A percentile compares a stretch with the other conserved stretches of the same genome.
These are phyloP conservation scores for Drosophila ezoana DNA, from an alignment of 2,888 invertebrate species.

Conservation along the genomic window DNA sequence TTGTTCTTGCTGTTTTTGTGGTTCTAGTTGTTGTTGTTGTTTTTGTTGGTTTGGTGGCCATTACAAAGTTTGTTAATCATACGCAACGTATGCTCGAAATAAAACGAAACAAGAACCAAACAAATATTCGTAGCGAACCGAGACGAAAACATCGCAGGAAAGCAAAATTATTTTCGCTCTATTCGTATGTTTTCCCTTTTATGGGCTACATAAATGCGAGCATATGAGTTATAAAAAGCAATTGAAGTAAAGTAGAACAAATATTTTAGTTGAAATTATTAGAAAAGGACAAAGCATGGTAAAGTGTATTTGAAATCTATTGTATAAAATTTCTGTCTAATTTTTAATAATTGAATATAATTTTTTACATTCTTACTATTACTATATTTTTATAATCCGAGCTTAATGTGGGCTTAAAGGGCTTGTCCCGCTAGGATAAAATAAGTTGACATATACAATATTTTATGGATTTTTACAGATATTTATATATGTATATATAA, in stretches of 20 bases:
- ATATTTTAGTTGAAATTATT: too few relatives aligned
- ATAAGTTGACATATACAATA: too few relatives aligned
- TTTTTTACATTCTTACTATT: too few relatives aligned
- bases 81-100: conserved; percentile 43
- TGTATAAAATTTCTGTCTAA: too few relatives aligned
- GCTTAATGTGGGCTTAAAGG: too few relatives aligned
- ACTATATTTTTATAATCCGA: too few relatives aligned
- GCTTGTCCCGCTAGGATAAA: too few relatives aligned
- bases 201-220: conserved; percentile 1
- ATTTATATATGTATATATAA: too few relatives aligned
- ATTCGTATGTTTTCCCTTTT: conserved; percentile 19
- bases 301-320: too few relatives aligned
- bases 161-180: conserved; percentile 34
- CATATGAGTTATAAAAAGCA: background rate
- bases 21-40: background rate
- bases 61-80: conserved; percentile 63
- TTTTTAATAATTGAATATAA: background rate
- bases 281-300: too few relatives aligned
- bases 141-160: conserved; percentile 4
- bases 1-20: background rate
- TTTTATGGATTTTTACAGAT: too few relatives aligned
- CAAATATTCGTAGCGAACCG: conserved; percentile 6
- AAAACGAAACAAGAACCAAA: conserved; percentile 13
- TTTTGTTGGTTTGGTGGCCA: conserved; percentile 2
- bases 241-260: background rate